These are phyloP conservation scores for Adela reaumurella DNA, from an alignment of 2,888 invertebrate genomes.

Conservation along the genomic window DNA sequence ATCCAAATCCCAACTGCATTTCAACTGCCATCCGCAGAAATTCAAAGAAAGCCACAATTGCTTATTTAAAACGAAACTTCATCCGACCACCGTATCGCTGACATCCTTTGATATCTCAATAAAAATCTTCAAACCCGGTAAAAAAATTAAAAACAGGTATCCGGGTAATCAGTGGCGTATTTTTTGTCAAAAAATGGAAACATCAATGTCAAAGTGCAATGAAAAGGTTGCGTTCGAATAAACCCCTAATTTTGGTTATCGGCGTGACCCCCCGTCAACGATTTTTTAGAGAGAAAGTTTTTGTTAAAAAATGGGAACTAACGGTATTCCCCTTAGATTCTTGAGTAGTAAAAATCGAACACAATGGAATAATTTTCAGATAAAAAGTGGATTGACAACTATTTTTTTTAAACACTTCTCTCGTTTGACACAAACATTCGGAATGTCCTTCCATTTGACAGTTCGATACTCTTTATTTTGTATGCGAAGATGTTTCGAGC, in stretches of 20 bases:
- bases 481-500: background rate
- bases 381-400: constrained; percentile 51
- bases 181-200: constrained; percentile 21
- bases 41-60: background rate
- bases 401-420: constrained; percentile 25
- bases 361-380: constrained; percentile 26
- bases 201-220: constrained; percentile 50
- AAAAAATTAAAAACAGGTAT: constrained; percentile 19
- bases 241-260: constrained; percentile 45
- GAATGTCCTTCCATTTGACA: background rate
- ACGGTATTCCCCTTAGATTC: constrained; percentile 22
- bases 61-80: constrained; percentile 16
- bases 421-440: background rate
- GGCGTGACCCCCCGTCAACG: constrained; percentile 54
- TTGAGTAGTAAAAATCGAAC: background rate
- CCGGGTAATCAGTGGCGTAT: constrained; percentile 39
- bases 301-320: constrained; percentile 27
- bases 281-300: constrained; percentile 34
- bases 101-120: constrained; percentile 40
- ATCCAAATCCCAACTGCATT: too few species aligned
- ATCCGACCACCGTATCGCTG: constrained; percentile 40
- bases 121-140: constrained; percentile 24
- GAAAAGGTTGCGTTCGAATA: constrained; percentile 41
- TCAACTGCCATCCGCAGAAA: background rate
- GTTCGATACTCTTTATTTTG: background rate